Base-by-base conservation (phyloP, 2,888 invertebrate genomes). In the Endotricha flammealis region DNA sequence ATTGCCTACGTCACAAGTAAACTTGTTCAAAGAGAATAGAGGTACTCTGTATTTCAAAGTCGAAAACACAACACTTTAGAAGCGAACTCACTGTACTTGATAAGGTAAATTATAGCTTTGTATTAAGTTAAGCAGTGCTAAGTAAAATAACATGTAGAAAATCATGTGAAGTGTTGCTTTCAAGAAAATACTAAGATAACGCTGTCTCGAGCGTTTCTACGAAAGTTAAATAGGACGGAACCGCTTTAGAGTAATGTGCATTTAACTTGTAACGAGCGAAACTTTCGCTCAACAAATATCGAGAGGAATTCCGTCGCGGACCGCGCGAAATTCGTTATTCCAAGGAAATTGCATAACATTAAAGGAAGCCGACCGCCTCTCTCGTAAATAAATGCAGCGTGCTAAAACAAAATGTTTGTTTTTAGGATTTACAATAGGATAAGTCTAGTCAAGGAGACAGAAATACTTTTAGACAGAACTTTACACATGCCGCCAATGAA, bases 251-350 rank as follows among this genome's bases (percentile, higher is more conserved):
- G 48, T 63, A 57, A 64, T 53, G 53, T 60, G 61, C 63, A 61
- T 63, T 64, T 60, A 63, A 58, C 55, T 67, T 58, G 59, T 64
- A 67, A 61, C 60, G 58, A 64, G 59, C 36, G 44, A 58, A 64
- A 68, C 49, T 61, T 68, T 53, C 46, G 38, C 49, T 38, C 53
- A 51, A 53, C 58, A 61, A 67, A 64, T 64, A 66, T 64, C 50
- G 57, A 48, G 53, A 38, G 46, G 50, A 56, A 58, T 60, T 58
- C 56, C 53, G 50, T 38, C 39, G 59, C 38, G 55, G 60, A 49
- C 57, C 50, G 52, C 58, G 48, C 42, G 48, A 53, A 64, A 68
- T 69, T 69, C 62, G 64, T 68, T 68, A 65, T 58, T 48, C 46
- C 43, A 41, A 58, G 67, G 66, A 72, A 70, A 72, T 69, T 64